Conservation (phyloP, 1,140 invertebrate species). For the Pseudobourletiella spinata region DNA sequence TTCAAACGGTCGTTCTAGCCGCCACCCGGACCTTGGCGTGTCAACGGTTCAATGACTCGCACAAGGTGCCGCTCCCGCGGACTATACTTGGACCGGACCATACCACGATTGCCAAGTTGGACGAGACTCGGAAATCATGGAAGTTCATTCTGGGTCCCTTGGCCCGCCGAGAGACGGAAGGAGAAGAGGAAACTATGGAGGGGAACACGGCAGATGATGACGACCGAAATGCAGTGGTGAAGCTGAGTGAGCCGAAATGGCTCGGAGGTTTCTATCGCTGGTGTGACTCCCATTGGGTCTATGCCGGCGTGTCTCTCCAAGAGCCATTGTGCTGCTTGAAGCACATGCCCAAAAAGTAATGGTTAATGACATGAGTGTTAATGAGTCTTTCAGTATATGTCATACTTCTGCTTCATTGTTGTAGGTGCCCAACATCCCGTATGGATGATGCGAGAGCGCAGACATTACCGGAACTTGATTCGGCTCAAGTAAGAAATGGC, state of each 20-base stretch:
- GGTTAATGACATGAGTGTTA: background rate
- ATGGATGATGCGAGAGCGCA: no score
- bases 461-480: background rate
- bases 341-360: constrained; percentile 27
- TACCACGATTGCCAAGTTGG: constrained; percentile 17
- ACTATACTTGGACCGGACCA: constrained; percentile 12
- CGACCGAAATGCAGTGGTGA: background rate
- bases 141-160: constrained; percentile 21
- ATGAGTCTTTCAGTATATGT: no score
- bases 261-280: constrained; percentile 34
- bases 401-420: no score
- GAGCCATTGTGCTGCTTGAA: constrained; percentile 33
- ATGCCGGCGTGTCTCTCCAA: constrained; percentile 31
- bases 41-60: constrained; percentile 32
- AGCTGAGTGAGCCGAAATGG: constrained; percentile 25
- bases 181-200: background rate
- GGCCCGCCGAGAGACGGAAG: background rate
- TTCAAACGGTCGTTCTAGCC: constrained; percentile 32
- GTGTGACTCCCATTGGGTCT: constrained; percentile 34
- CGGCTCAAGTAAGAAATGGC: constrained; percentile 19
- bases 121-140: constrained; percentile 17
- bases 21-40: constrained; percentile 33
- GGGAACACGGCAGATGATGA: constrained; percentile 3
- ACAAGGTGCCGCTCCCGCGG: constrained; percentile 28
- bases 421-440: constrained; percentile 17